phyloP scores from a whole-genome alignment of 2,888 invertebrate species.

The Brachyopa scutellaris region DNA sequence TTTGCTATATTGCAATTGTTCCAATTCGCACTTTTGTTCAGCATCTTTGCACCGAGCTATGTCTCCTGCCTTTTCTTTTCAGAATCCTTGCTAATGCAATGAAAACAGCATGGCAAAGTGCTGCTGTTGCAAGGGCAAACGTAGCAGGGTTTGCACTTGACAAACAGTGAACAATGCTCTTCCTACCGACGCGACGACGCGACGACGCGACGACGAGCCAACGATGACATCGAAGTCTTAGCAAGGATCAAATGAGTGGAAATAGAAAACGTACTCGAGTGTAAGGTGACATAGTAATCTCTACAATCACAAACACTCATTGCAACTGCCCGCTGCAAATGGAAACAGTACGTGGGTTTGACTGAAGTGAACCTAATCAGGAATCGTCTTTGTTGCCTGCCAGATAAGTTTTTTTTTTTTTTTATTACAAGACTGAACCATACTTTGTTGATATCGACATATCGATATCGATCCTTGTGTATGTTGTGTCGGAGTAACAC shows the following conservation, averaged over 20 bases:
- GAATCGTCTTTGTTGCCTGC: slow-evolving; percentile 7
- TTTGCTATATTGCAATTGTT: slow-evolving; percentile 37
- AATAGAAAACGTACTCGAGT: slow-evolving; percentile 15
- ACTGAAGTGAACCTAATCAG: slow-evolving; percentile 21
- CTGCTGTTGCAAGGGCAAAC: slow-evolving; percentile 25
- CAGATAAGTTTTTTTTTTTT: not conserved
- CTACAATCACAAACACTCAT: slow-evolving; percentile 46
- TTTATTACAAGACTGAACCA: not conserved
- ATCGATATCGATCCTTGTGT: no score
- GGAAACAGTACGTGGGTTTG: not conserved
- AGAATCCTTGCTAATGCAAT: slow-evolving; percentile 51
- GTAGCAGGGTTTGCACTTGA: slow-evolving; percentile 40
- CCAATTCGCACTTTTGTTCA: slow-evolving; percentile 51
- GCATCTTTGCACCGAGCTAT: not conserved
- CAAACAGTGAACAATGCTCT: slow-evolving; percentile 60
- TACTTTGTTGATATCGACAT: slow-evolving; percentile 32
- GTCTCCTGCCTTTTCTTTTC: slow-evolving; percentile 24
- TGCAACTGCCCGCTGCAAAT: slow-evolving; percentile 24
- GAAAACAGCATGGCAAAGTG: slow-evolving; percentile 43
- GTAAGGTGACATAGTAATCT: slow-evolving; percentile 55
- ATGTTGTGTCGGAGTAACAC: not conserved
- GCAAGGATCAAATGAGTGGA: slow-evolving; percentile 42
- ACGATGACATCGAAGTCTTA: slow-evolving; percentile 27
- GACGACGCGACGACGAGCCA: no score
- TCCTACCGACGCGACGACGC: no score